Percentiles rank a stretch among this genome's conserved stretches.
These are phyloP conservation scores for Incurvaria masculella DNA, from an alignment of 2,888 invertebrate genomes.

Conservation along the genomic window DNA sequence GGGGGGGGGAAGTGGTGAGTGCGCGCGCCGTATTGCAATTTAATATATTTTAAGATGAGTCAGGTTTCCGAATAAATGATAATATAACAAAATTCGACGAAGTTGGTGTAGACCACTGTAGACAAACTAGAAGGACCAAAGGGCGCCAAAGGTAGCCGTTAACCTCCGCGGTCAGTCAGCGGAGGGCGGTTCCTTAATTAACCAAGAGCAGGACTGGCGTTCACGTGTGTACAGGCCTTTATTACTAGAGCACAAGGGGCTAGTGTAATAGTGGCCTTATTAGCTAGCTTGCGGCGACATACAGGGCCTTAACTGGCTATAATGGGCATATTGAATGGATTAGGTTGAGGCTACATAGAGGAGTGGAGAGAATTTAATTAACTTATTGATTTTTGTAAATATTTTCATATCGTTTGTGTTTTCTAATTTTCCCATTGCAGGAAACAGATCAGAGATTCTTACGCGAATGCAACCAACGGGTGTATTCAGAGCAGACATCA, in stretches of 20 bases:
- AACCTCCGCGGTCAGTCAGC: neutral
- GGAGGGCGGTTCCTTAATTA: neutral
- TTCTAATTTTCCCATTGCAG: too few relatives aligned
- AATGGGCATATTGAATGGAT: neutral
- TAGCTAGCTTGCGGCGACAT: neutral
- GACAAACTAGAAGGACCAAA: neutral
- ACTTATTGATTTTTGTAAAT: too few relatives aligned
- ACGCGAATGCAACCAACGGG: too few relatives aligned
- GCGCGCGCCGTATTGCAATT: too few relatives aligned
- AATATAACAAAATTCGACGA: too few relatives aligned
- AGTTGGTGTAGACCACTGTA: neutral
- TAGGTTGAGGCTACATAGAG: neutral
- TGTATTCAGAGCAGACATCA: too few relatives aligned
- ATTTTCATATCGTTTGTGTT: too few relatives aligned
- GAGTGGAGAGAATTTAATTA: too few relatives aligned
- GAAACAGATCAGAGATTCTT: too few relatives aligned
- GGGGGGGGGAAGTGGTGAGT: too few relatives aligned
- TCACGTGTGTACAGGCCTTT: neutral
- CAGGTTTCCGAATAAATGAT: too few relatives aligned
- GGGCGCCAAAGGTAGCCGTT: neutral
- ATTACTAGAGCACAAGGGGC: neutral
- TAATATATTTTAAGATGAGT: too few relatives aligned
- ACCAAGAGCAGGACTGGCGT: neutral
- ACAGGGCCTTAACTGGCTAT: neutral
- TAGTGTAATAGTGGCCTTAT: neutral